A percentile compares a stretch with the other conserved stretches of the same genome.
These are phyloP conservation scores for Drymodes brunneopygia DNA, from an alignment of 2,113 vertebrate genomes.

Conservation along the genomic window DNA sequence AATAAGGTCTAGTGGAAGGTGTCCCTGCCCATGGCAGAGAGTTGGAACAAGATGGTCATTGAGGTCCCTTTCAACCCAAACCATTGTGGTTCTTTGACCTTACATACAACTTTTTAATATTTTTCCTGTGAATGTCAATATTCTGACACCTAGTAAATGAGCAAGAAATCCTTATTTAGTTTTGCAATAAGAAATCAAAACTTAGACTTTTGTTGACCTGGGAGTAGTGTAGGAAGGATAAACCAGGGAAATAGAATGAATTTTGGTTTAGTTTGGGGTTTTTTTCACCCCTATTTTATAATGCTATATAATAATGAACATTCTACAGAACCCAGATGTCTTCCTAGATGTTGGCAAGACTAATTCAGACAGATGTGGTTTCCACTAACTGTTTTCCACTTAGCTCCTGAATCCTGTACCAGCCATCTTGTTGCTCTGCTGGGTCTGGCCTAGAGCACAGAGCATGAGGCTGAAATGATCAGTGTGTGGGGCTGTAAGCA, in stretches of 20 bases:
- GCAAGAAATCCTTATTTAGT: not conserved
- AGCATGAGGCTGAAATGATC: not conserved
- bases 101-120: not conserved
- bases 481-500: not conserved
- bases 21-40: not conserved
- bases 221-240: not conserved
- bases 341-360: not conserved
- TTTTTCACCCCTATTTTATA: not conserved
- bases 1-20: not conserved
- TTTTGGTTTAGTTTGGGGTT: rapidly evolving
- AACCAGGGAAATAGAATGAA: not conserved
- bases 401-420: not conserved
- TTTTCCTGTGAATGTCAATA: not conserved
- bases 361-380: not conserved
- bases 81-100: not conserved
- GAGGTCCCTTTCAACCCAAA: not conserved
- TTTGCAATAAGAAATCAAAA: not conserved
- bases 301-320: not conserved
- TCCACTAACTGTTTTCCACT: not conserved
- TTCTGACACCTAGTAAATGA: not conserved
- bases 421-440: not conserved
- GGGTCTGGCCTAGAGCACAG: not conserved
- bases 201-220: not conserved
- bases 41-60: not conserved
- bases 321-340: not conserved